A percentile compares a stretch with the other conserved stretches of the same genome.
These are phyloP conservation scores for Irena cyanogastra DNA, from an alignment of 2,113 vertebrate species.

Conservation along the genomic window DNA sequence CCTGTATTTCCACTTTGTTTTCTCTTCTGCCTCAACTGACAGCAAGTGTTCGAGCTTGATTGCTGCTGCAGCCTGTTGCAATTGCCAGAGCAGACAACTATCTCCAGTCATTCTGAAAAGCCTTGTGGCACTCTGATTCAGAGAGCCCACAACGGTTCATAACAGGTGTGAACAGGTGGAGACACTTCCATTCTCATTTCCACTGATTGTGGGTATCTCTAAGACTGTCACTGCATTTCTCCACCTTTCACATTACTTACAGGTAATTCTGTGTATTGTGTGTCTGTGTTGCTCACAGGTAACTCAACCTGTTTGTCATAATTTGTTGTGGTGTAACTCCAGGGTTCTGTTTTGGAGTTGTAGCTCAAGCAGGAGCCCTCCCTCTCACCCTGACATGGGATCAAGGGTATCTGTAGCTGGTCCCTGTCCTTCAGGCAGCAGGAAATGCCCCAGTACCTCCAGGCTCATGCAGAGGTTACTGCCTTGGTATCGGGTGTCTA, in stretches of 20 bases:
- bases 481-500: neutral
- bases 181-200: neutral
- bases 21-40: neutral
- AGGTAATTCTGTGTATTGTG: neutral
- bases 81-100: neutral
- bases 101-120: neutral
- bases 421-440: neutral
- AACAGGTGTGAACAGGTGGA: neutral
- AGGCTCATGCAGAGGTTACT: neutral
- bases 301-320: neutral
- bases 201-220: neutral
- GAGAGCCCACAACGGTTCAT: neutral
- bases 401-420: neutral
- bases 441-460: neutral
- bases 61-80: neutral
- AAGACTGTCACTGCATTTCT: neutral
- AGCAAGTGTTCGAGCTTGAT: neutral
- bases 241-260: neutral
- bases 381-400: neutral
- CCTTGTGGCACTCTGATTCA: neutral
- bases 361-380: neutral
- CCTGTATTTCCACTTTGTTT: neutral
- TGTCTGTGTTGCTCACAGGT: neutral
- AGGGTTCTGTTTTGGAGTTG: neutral
- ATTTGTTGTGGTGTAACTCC: neutral